Base-by-base conservation (phyloP, 2,888 invertebrate species). In the Drosophila stalkeri region DNA sequence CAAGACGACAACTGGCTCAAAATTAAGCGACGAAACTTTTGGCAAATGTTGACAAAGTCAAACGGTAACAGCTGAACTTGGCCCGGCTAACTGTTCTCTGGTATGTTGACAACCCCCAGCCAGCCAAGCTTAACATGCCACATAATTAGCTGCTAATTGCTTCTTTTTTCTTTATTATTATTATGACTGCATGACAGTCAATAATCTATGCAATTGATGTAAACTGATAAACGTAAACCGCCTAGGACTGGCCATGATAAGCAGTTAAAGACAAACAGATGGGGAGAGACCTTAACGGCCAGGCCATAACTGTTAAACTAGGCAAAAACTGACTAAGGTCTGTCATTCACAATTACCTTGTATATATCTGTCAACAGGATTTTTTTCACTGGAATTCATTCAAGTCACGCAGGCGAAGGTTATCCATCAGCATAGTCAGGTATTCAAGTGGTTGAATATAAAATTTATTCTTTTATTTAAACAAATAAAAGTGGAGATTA, bases 141-240 rank as follows among this genome's bases (percentile, higher is more conserved):
- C 64, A 86, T 86, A 83, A 85, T 85, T 81, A 86, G 86, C 75
- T 55, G 75, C 83, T 85, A 85, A 85, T 85, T 85, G 81, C 86
- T 39, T 55, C 3, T 37, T 16, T 27, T 27, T 5, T 27, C 5
- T 27, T 27, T 4, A 27, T 4, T 37, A 44, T 63, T 60, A 79
- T 77, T 69, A 79, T 77, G 75, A 74, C 47, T 65, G 59, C 79
- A 63, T 65, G 76, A 64, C 64, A 59, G 18, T 51, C 66, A 55
- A 70, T 69, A 60, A 66, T 57, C 27, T 39, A 52, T 57, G 57
- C 60, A 51, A 56, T 62, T 35, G 49, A 62, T 57, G 64, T 20
- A 54, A 55, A 46, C 46, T 64, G 67, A 64, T 51, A 62, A 74
- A 67, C 61, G 55, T 35, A 56, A 64, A 41, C 37, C 43, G 35